These are phyloP conservation scores for Plectropomus leopardus DNA, from an alignment of 2,113 vertebrate species.

Conservation along the genomic window DNA sequence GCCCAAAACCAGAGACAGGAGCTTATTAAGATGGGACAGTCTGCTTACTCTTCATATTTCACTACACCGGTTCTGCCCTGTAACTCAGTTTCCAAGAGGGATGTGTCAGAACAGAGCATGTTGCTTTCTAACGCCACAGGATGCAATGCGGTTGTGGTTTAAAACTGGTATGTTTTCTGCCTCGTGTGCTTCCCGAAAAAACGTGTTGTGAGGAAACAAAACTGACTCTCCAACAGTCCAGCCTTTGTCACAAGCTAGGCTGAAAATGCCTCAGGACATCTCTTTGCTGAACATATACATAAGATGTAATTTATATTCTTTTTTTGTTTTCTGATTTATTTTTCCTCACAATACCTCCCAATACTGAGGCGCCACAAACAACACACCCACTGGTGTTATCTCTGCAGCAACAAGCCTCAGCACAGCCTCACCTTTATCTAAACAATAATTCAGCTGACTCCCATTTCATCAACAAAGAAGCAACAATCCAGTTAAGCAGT, in stretches of 20 bases:
- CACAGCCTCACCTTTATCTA: neutral
- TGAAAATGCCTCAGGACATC: neutral
- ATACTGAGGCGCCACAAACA: neutral
- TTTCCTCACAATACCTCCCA: too few species aligned
- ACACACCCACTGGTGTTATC: slow-evolving; percentile 2
- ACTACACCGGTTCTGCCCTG: slow-evolving; percentile 1
- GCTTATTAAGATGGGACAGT: slow-evolving; percentile 19
- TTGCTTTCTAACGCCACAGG: slow-evolving; percentile 6
- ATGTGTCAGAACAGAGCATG: neutral
- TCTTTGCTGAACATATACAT: neutral
- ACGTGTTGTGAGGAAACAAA: slow-evolving; percentile 2
- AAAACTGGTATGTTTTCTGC: neutral
- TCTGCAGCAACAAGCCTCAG: slow-evolving; percentile 12
- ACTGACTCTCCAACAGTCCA: slow-evolving; percentile 2
- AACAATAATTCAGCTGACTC: slow-evolving; percentile 2
- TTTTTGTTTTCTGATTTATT: too few species aligned
- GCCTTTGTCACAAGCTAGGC: neutral
- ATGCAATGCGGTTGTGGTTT: neutral
- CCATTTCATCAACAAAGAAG: slow-evolving; percentile 11
- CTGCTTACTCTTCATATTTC: slow-evolving; percentile 5
- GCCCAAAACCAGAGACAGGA: neutral
- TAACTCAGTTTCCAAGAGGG: neutral
- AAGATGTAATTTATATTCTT: neutral
- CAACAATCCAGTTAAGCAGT: neutral
- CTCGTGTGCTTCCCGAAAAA: slow-evolving; percentile 4